Percentiles rank a stretch among this genome's conserved stretches.
These are phyloP conservation scores for Emmelina monodactyla DNA, from an alignment of 2,888 invertebrate species.

Conservation along the genomic window DNA sequence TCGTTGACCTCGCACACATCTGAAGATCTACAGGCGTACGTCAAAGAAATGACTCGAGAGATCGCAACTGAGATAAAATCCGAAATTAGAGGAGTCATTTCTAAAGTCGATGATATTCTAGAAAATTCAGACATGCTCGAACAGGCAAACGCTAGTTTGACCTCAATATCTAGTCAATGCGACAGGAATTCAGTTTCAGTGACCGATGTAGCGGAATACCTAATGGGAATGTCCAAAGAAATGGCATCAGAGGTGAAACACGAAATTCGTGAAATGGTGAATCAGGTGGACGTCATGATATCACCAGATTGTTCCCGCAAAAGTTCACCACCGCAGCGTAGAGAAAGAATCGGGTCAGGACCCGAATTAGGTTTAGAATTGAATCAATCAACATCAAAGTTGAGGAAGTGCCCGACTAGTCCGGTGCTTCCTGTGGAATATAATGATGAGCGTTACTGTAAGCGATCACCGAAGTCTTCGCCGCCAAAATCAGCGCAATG, in stretches of 20 bases:
- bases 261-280: slow-evolving; percentile 77
- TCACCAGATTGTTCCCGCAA: slow-evolving; percentile 57
- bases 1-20: slow-evolving; percentile 63
- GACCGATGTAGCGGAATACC: slow-evolving; percentile 77
- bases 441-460: slow-evolving; percentile 30
- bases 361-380: slow-evolving; percentile 51
- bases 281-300: slow-evolving; percentile 75
- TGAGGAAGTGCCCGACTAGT: slow-evolving; percentile 57
- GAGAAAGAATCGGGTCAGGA: slow-evolving; percentile 48
- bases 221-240: slow-evolving; percentile 79
- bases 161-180: slow-evolving; percentile 67
- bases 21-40: slow-evolving; percentile 76
- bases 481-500: slow-evolving; percentile 53
- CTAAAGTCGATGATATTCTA: slow-evolving; percentile 79
- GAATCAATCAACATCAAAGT: slow-evolving; percentile 28
- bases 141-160: slow-evolving; percentile 52
- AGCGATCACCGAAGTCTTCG: slow-evolving; percentile 33
- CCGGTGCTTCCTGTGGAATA: slow-evolving; percentile 43
- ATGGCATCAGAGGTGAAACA: slow-evolving; percentile 83
- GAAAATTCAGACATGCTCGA: slow-evolving; percentile 73
- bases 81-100: slow-evolving; percentile 81
- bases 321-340: slow-evolving; percentile 54
- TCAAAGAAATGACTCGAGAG: slow-evolving; percentile 80
- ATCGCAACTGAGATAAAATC: slow-evolving; percentile 83
- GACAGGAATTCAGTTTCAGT: slow-evolving; percentile 76